A percentile compares a stretch with the other conserved stretches of the same genome.
These are phyloP conservation scores for Myiothlypis chrysogaster DNA, from an alignment of 2,797 vertebrate species.

Conservation along the genomic window DNA sequence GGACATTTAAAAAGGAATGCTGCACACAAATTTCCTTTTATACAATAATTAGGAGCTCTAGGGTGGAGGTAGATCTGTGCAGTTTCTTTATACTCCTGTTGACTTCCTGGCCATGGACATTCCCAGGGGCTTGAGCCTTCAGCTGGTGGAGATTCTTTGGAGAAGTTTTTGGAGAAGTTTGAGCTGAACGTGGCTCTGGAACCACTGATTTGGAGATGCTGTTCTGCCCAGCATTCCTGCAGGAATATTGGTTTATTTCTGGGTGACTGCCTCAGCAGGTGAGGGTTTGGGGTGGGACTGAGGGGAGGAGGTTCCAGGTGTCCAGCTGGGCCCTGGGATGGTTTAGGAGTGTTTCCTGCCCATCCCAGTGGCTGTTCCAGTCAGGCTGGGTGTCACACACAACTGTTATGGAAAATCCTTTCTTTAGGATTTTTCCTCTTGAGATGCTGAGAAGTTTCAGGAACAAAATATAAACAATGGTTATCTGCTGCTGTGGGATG, in stretches of 20 bases:
- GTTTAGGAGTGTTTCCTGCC: fast-evolving
- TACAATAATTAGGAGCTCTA: not conserved
- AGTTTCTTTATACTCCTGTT: not conserved
- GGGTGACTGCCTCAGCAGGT: fast-evolving
- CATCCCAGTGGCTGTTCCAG: not conserved
- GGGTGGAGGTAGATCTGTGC: not conserved
- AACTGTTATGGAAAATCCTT: too few species aligned
- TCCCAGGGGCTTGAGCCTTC: not conserved
- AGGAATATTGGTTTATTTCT: fast-evolving
- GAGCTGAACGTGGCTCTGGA: fast-evolving
- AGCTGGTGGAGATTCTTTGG: not conserved
- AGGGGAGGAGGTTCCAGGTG: not conserved
- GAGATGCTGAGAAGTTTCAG: too few species aligned
- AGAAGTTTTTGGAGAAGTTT: not conserved
- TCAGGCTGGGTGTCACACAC: not conserved
- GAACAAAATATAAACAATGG: too few species aligned
- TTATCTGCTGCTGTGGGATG: too few species aligned
- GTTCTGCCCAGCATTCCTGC: not conserved
- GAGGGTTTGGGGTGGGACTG: not conserved
- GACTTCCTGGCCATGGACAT: fast-evolving
- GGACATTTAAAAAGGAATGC: not conserved
- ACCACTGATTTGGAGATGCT: not conserved
- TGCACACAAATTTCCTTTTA: not conserved
- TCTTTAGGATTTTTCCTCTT: too few species aligned
- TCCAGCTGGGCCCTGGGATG: not conserved